A percentile compares a stretch with the other conserved stretches of the same genome.
phyloP scores from a whole-genome alignment of 2,888 invertebrate species.

The Cynaeus angustus region DNA sequence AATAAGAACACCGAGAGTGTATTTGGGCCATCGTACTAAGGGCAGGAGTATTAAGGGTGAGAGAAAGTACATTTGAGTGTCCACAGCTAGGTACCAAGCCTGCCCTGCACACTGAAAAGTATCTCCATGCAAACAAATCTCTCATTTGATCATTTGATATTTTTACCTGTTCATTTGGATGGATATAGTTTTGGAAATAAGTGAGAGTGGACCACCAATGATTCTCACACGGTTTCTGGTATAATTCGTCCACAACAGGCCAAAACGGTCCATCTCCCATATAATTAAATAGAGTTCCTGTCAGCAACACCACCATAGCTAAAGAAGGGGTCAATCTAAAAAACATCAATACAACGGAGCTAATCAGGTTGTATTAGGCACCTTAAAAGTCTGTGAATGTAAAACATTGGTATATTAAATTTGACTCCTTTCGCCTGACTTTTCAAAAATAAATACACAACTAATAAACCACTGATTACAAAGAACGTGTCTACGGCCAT shows the following conservation, averaged over 20 bases:
- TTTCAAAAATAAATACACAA: conserved; percentile 24
- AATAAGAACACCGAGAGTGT: conserved; percentile 43
- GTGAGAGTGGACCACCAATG: conserved; percentile 70
- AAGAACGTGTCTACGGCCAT: conserved; percentile 42
- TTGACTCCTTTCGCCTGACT: conserved; percentile 21
- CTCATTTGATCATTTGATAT: too few relatives aligned
- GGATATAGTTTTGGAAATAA: conserved; percentile 69
- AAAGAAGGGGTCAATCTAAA: conserved; percentile 72
- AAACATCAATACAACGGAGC: conserved; percentile 27
- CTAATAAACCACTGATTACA: conserved; percentile 28
- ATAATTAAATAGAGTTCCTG: conserved; percentile 70
- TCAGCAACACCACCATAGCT: conserved; percentile 69
- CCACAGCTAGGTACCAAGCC: conserved; percentile 77
- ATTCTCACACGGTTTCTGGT: conserved; percentile 61
- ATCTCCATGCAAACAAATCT: too few relatives aligned
- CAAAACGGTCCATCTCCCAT: conserved; percentile 72
- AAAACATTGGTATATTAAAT: conserved; percentile 21
- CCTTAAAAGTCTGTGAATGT: conserved; percentile 28
- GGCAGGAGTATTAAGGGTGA: conserved; percentile 74
- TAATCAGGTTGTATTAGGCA: background rate
- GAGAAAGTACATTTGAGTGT: conserved; percentile 75
- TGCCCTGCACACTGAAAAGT: conserved; percentile 72
- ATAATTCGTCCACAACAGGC: conserved; percentile 61
- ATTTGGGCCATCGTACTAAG: conserved; percentile 67
- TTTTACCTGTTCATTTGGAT: conserved; percentile 61